Conservation (phyloP, 2,888 invertebrate species). For the Heliconius hortense region DNA sequence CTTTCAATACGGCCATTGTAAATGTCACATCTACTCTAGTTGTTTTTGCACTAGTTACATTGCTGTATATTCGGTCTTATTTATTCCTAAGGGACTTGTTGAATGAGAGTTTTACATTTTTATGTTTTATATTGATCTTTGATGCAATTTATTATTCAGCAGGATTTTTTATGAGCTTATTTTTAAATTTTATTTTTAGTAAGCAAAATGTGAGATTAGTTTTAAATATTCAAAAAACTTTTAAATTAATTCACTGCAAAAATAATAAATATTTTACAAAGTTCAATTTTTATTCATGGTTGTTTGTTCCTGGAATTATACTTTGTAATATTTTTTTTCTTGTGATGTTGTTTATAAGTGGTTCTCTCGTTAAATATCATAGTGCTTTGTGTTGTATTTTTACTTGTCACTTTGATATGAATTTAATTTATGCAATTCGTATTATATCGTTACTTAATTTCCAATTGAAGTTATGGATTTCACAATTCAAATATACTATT, state of each 20-base stretch:
- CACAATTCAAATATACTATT: not conserved
- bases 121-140: not conserved
- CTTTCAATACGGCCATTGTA: conserved; percentile 21
- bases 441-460: conserved; percentile 3
- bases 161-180: conserved; percentile 10
- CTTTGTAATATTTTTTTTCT: not conserved
- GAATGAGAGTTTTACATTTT: not conserved
- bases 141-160: not conserved
- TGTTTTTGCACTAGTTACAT: not conserved
- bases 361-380: not conserved
- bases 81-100: not conserved
- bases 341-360: not conserved
- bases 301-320: not conserved
- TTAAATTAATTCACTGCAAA: conserved; percentile 1
- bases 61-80: not conserved
- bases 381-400: not conserved
- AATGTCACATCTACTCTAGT: conserved; percentile 9
- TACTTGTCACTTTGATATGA: not conserved
- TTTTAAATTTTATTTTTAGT: not conserved
- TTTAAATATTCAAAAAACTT: conserved; percentile 19
- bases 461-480: conserved; percentile 25
- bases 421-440: not conserved
- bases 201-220: conserved; percentile 6
- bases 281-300: conserved; percentile 16
- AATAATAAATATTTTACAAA: not conserved